A percentile compares a stretch with the other conserved stretches of the same genome.
These are phyloP conservation scores for Cephus rjabovi DNA, from an alignment of 2,888 invertebrate genomes.

Conservation along the genomic window DNA sequence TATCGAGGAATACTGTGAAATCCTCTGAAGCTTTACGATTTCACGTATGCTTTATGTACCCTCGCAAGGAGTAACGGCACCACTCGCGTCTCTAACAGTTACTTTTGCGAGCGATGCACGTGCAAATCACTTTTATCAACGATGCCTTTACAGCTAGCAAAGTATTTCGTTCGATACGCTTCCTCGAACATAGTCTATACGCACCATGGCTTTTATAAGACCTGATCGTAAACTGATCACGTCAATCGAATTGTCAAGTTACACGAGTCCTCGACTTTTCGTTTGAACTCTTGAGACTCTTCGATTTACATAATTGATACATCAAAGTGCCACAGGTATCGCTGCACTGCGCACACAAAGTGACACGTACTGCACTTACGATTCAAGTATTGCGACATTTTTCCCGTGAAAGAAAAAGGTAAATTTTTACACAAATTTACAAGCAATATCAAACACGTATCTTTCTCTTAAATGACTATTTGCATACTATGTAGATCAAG, in stretches of 20 bases:
- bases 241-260: not conserved
- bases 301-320: not conserved
- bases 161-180: not conserved
- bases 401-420: not conserved
- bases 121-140: not conserved
- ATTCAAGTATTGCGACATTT: not conserved
- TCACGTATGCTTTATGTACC: no score
- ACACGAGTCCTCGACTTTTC: not conserved
- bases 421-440: not conserved
- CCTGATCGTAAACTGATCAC: not conserved
- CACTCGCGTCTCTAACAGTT: no score
- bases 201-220: not conserved
- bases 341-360: not conserved
- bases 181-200: not conserved
- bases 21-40: no score
- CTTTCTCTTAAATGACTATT: not conserved
- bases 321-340: not conserved
- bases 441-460: not conserved
- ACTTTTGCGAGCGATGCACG: no score
- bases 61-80: no score
- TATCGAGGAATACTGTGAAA: no score
- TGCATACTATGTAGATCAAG: not conserved
- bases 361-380: not conserved
- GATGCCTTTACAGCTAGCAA: not conserved
- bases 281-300: not conserved